phyloP scores from a whole-genome alignment of 2,113 vertebrate genomes.

The Aldabrachelys gigantea region DNA sequence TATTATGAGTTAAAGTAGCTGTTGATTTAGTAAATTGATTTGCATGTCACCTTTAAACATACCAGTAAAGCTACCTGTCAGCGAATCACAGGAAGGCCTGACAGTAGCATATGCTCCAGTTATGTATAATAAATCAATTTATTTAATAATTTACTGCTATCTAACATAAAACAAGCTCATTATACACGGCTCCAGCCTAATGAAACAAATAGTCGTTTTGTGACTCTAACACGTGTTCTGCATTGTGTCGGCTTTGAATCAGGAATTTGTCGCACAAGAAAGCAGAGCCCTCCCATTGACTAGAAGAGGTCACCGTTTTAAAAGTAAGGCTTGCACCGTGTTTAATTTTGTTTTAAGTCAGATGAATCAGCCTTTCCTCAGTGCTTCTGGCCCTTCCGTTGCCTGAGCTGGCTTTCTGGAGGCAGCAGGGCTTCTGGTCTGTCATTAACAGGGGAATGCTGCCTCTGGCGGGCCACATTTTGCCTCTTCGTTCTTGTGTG shows the following conservation, averaged over 20 bases:
- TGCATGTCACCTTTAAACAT: background rate
- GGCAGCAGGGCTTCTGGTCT: slow-evolving; percentile 11
- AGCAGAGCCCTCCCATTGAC: background rate
- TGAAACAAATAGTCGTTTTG: background rate
- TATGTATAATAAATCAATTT: background rate
- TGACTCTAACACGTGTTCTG: background rate
- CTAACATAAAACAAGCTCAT: background rate
- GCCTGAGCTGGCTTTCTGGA: slow-evolving; percentile 3
- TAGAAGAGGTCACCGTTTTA: background rate
- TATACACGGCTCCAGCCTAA: background rate
- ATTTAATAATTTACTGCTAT: background rate
- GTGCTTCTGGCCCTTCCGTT: slow-evolving; percentile 53
- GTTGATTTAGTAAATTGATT: background rate
- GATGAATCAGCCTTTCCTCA: slow-evolving; percentile 69
- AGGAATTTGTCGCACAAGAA: background rate
- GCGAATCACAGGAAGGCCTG: background rate
- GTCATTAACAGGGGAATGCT: background rate
- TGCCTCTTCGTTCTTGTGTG: background rate
- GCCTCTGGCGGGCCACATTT: background rate
- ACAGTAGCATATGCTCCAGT: rapidly evolving
- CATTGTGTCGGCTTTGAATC: background rate
- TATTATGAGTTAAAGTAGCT: background rate
- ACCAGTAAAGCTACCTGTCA: background rate
- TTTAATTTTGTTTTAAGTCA: slow-evolving; percentile 49
- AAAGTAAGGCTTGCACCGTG: background rate